phyloP scores from a whole-genome alignment of 2,113 vertebrate species.

The Notothenia coriiceps region DNA sequence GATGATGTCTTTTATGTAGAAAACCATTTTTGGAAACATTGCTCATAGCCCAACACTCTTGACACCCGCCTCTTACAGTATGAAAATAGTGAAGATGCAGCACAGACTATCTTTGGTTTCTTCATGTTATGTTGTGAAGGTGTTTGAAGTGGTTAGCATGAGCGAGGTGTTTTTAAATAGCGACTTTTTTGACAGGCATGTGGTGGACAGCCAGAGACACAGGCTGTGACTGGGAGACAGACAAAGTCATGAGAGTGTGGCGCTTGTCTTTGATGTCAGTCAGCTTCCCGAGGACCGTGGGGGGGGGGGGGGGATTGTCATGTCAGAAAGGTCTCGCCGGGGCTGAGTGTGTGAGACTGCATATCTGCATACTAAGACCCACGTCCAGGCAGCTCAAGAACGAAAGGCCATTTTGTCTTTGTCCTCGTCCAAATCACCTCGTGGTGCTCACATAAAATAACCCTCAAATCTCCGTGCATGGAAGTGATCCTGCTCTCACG shows the following conservation, averaged over 20 bases:
- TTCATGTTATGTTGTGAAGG: slow-evolving; percentile 13
- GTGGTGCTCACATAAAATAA: slow-evolving; percentile 55
- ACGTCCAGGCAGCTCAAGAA: slow-evolving; percentile 39
- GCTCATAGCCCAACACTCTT: slow-evolving; percentile 9
- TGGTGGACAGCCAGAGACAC: slow-evolving; percentile 41
- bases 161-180: slow-evolving; percentile 37
- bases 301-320: slow-evolving; percentile 55
- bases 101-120: slow-evolving; percentile 10
- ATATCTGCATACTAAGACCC: slow-evolving; percentile 48
- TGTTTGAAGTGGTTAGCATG: slow-evolving; percentile 15
- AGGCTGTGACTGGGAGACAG: slow-evolving; percentile 27
- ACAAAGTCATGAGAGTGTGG: slow-evolving; percentile 68
- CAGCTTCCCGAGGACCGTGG: slow-evolving; percentile 28
- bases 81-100: slow-evolving; percentile 18
- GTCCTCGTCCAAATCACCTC: slow-evolving; percentile 49
- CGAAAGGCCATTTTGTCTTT: slow-evolving; percentile 49
- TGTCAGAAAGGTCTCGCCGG: slow-evolving; percentile 56
- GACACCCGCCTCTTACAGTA: slow-evolving; percentile 5
- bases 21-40: neutral
- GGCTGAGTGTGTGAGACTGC: neutral
- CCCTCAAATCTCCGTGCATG: slow-evolving; percentile 33
- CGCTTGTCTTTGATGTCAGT: slow-evolving; percentile 62
- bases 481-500: slow-evolving; percentile 45
- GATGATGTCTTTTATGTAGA: neutral
- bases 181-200: neutral